A percentile compares a stretch with the other conserved stretches of the same genome.
Conservation (phyloP, 2,113 vertebrate species). For the Pogona vitticeps region DNA sequence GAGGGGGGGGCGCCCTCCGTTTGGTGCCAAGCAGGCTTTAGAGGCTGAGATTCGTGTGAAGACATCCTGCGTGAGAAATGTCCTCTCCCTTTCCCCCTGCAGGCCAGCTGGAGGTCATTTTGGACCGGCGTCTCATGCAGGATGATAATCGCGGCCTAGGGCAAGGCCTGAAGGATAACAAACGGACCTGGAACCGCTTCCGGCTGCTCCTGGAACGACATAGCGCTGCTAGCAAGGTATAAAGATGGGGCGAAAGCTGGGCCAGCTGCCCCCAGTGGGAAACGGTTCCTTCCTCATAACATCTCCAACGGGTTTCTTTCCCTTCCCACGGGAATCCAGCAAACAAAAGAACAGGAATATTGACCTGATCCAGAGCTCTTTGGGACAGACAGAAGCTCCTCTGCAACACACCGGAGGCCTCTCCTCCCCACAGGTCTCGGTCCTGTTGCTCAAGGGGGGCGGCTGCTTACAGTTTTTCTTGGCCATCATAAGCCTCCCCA, state of each 20-base stretch:
- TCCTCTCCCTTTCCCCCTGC: not conserved
- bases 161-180: constrained; percentile 98
- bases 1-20: no score
- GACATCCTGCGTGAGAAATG: no score
- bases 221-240: constrained; percentile 80
- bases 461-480: no score
- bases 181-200: constrained; percentile 88
- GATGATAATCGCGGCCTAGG: constrained; percentile 97
- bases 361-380: no score
- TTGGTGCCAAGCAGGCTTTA: no score
- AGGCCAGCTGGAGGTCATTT: constrained; percentile 96
- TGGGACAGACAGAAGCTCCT: not conserved
- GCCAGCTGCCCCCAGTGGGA: not conserved
- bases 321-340: not conserved
- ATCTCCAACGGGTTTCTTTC: no score
- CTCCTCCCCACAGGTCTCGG: not conserved
- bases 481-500: no score
- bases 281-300: not conserved
- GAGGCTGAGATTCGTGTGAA: no score
- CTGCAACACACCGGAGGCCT: not conserved
- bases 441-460: not conserved
- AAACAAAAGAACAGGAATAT: no score
- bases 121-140: constrained; percentile 96
- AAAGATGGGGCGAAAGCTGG: not conserved
- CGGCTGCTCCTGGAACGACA: constrained; percentile 90